Base-by-base conservation (phyloP, 2,797 vertebrate genomes). In the Denticeps clupeoides region DNA sequence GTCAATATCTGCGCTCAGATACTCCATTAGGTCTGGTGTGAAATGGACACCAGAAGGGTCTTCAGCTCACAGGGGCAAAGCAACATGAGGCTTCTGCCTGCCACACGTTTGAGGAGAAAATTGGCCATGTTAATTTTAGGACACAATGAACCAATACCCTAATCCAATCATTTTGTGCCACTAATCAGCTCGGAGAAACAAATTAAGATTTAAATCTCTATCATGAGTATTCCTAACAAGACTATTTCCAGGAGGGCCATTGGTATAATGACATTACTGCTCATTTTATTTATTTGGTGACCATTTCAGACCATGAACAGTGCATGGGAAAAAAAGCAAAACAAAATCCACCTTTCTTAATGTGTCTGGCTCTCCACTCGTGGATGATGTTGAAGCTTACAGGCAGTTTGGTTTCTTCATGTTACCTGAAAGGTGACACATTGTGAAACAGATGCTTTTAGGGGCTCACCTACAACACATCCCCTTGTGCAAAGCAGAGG, bases 241-340 rank as follows among this genome's bases (percentile, higher is more conserved):
- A 31, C 7, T 28, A 25, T 42, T 51, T 51, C 28, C 40, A 26
- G 33, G 40, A 29, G 44, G 60, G 37, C 33, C 52, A 31, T 38
- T 42, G 37, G 37, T 48, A 49, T 55, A 60, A 60, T 45, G 48
- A 41, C 49, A 48, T 56, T 46, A 56, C 49, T 51, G 53, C 53
- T 49, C 31, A 42, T 45, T 44, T 51, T 62, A 45, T 55, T 55
- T 51, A 54, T 62, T 55, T 45, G 35, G 28, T 27, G 43, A 25
- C 40, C 40, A 32, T 62, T 54, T 51, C 52, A 52, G 48, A 52
- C 56, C 53, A 60, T 37, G n/a, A n/a, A n/a, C n/a, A n/a, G n/a
- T n/a, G n/a, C n/a, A n/a, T n/a, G n/a, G n/a, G n/a, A n/a, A n/a
- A n/a, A n/a, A n/a, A n/a, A n/a, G n/a, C n/a, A n/a, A n/a, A n/a